phyloP scores from a whole-genome alignment of 2,888 invertebrate species.

The Tachina lurida region DNA sequence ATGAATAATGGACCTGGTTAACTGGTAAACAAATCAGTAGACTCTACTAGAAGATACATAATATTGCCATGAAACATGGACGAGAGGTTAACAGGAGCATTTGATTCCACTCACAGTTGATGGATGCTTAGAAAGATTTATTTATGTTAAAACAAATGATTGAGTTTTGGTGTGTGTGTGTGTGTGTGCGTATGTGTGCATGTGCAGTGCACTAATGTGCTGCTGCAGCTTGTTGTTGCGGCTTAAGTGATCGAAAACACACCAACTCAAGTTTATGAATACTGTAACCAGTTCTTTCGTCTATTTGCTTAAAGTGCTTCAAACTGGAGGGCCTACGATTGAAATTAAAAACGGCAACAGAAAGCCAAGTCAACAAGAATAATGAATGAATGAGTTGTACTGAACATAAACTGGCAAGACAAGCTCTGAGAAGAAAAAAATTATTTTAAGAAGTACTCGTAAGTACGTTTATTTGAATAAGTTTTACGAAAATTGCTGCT shows the following conservation, averaged over 20 bases:
- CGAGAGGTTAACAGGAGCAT: slow-evolving; percentile 21
- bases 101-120: background rate
- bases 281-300: slow-evolving; percentile 52
- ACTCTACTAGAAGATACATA: slow-evolving; percentile 19
- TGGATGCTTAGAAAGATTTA: slow-evolving; percentile 47
- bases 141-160: slow-evolving; percentile 18
- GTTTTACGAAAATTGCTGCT: background rate
- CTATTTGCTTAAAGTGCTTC: slow-evolving; percentile 30
- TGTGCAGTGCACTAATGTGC: background rate
- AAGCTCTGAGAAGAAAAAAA: background rate
- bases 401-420: slow-evolving; percentile 14
- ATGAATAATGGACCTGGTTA: slow-evolving; percentile 64
- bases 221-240: slow-evolving; percentile 23
- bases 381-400: slow-evolving; percentile 20
- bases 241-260: slow-evolving; percentile 36
- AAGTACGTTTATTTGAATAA: background rate
- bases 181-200: background rate
- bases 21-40: slow-evolving; percentile 61
- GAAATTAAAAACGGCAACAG: background rate
- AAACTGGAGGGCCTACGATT: slow-evolving; percentile 48
- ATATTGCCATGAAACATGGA: background rate
- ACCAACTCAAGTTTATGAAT: slow-evolving; percentile 3
- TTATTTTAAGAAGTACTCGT: background rate
- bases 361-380: slow-evolving; percentile 17
- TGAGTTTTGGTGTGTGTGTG: background rate